A percentile compares a stretch with the other conserved stretches of the same genome.
Evolutionary conservation across 2,113 vertebrate genomes (phyloP).

Genomic region (Vulpes vulpes): DNA sequence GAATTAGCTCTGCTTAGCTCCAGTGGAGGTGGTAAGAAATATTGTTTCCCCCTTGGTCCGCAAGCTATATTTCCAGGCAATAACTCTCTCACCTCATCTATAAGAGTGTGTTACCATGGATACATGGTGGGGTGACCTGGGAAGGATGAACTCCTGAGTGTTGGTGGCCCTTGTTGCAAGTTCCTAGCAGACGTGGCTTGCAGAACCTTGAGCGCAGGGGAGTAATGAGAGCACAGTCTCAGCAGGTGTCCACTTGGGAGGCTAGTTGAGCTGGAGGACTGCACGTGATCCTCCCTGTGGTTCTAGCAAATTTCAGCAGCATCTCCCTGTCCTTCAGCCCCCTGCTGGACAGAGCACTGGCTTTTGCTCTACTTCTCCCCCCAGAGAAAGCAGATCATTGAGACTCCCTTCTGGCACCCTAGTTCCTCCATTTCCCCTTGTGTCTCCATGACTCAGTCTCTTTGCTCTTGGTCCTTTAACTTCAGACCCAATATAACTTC

Average conservation of each 20-base stretch:
- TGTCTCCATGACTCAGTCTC: background rate
- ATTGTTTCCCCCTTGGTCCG: background rate
- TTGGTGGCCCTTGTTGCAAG: background rate
- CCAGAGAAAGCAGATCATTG: background rate
- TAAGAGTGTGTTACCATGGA: background rate
- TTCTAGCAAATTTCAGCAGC: background rate
- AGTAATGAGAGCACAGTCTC: too few species aligned
- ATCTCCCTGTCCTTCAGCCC: too few species aligned
- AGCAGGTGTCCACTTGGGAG: rapidly evolving
- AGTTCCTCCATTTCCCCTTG: background rate
- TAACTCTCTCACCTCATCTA: background rate
- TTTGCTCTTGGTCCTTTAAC: background rate
- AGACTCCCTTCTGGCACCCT: background rate
- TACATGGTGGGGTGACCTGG: background rate
- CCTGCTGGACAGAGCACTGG: rapidly evolving
- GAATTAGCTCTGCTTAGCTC: slow-evolving; percentile 19
- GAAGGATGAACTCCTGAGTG: background rate
- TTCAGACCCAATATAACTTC: background rate
- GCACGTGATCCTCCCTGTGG: rapidly evolving
- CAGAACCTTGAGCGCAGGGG: background rate
- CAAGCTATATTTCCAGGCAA: background rate
- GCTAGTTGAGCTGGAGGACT: background rate
- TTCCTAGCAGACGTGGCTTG: background rate
- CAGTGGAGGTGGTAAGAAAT: background rate
- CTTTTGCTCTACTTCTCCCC: background rate